A percentile compares a stretch with the other conserved stretches of the same genome.
phyloP scores from a whole-genome alignment of 2,888 invertebrate species.

The Eudemis profundana region DNA sequence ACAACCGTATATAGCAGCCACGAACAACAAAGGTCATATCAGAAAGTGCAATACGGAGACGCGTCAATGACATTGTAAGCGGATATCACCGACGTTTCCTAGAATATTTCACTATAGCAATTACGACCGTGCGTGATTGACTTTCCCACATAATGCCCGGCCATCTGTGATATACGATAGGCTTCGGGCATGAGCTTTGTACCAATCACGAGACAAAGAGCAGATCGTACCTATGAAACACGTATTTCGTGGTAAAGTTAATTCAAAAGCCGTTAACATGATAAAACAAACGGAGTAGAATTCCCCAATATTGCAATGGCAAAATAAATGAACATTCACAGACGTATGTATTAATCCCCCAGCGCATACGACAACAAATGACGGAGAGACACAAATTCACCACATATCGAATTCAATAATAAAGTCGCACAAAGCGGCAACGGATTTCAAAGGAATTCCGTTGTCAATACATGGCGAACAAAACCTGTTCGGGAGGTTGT shows the following conservation, averaged over 20 bases:
- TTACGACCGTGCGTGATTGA: conserved; percentile 13
- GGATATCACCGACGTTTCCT: not conserved
- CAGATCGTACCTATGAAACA: not conserved
- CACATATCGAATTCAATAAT: conserved; percentile 62
- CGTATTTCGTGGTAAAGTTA: not conserved
- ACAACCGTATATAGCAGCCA: no score
- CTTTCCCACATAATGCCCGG: not conserved
- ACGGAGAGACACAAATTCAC: conserved; percentile 50
- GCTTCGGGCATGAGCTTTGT: not conserved
- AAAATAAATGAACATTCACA: conserved; percentile 15
- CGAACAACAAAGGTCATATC: not conserved
- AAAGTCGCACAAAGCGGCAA: conserved; percentile 66
- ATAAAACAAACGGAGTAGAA: conserved; percentile 1
- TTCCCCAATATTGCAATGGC: conserved; percentile 4
- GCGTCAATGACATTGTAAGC: not conserved
- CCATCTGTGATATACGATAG: not conserved
- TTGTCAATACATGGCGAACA: conserved; percentile 70
- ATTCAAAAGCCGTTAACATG: conserved; percentile 10
- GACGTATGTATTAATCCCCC: conserved; percentile 19
- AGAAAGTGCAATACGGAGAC: not conserved
- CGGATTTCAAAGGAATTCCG: conserved; percentile 70
- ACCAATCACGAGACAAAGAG: not conserved
- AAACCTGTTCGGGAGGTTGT: conserved; percentile 61
- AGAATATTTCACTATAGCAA: not conserved
- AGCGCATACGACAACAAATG: conserved; percentile 23